Percentiles rank a stretch among this genome's conserved stretches.
Conservation (phyloP, 2,888 invertebrate species). For the Allygus modestus region DNA sequence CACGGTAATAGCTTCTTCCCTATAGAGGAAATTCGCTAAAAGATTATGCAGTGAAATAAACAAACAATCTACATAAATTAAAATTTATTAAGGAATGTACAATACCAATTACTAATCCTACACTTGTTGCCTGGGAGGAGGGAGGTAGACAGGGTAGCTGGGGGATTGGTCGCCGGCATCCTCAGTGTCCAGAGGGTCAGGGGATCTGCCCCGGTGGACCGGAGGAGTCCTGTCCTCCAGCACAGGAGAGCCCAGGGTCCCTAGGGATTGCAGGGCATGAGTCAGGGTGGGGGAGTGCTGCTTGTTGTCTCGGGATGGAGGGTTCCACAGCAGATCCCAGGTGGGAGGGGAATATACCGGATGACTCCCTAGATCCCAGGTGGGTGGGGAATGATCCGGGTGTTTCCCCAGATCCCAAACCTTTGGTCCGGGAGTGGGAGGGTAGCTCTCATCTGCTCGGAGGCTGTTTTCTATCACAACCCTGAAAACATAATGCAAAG, state of each 20-base stretch:
- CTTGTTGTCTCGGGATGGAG: background rate
- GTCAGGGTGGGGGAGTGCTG: slow-evolving; percentile 20
- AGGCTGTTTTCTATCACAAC: slow-evolving; percentile 62
- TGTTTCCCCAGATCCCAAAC: background rate
- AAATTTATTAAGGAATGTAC: slow-evolving; percentile 1
- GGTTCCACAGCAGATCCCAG: slow-evolving; percentile 37
- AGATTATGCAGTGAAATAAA: background rate
- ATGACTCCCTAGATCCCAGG: background rate
- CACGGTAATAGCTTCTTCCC: too few relatives aligned
- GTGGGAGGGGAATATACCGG: background rate
- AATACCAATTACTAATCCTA: background rate
- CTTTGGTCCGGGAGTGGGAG: slow-evolving; percentile 31
- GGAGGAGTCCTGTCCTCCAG: slow-evolving; percentile 65
- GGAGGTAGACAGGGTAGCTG: slow-evolving; percentile 33
- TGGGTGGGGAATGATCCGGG: background rate
- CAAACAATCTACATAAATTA: background rate
- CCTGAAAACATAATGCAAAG: slow-evolving; percentile 58
- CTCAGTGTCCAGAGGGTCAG: background rate
- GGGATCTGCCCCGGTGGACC: slow-evolving; percentile 41
- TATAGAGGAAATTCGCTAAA: too few relatives aligned
- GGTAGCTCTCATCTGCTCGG: slow-evolving; percentile 47
- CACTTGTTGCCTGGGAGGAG: slow-evolving; percentile 10
- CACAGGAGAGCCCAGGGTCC: slow-evolving; percentile 49
- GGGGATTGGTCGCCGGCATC: slow-evolving; percentile 8
- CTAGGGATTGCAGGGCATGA: slow-evolving; percentile 46